Percentiles rank a stretch among this genome's conserved stretches.
Evolutionary conservation across 2,113 vertebrate genomes (phyloP).

Genomic region (Cardinalis cardinalis): DNA sequence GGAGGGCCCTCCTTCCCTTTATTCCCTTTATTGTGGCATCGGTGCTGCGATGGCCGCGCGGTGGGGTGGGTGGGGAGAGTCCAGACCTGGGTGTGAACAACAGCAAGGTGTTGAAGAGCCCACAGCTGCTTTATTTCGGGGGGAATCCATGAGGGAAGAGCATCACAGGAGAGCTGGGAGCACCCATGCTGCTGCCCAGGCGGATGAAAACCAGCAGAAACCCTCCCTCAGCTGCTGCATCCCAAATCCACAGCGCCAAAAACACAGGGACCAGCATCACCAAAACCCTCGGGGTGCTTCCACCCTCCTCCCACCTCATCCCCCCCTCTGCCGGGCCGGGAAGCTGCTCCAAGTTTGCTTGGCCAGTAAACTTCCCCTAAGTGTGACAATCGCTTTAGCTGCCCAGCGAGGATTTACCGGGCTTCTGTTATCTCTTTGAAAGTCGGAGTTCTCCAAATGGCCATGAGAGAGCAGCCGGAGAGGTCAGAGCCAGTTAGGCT

Average conservation of each 20-base stretch:
- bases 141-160: not conserved
- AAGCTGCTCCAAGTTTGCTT: constrained; percentile 43
- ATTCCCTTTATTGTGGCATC: not conserved
- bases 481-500: constrained; percentile 40
- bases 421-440: constrained; percentile 36
- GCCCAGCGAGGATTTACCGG: constrained; percentile 52
- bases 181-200: not conserved
- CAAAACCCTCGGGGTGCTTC: accelerated
- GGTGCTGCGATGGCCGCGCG: accelerated
- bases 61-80: accelerated
- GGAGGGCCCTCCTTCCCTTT: not conserved
- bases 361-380: constrained; percentile 26
- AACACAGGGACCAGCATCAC: accelerated
- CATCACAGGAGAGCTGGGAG: accelerated
- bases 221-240: accelerated
- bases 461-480: constrained; percentile 34
- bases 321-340: not conserved
- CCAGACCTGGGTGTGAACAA: accelerated
- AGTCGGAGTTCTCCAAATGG: constrained; percentile 48
- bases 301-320: not conserved
- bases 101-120: accelerated
- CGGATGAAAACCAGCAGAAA: accelerated
- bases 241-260: not conserved
- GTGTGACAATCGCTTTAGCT: constrained; percentile 66
- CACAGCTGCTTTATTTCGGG: accelerated